These are phyloP conservation scores for Hucho hucho DNA, from an alignment of 2,113 vertebrate species.

Conservation along the genomic window DNA sequence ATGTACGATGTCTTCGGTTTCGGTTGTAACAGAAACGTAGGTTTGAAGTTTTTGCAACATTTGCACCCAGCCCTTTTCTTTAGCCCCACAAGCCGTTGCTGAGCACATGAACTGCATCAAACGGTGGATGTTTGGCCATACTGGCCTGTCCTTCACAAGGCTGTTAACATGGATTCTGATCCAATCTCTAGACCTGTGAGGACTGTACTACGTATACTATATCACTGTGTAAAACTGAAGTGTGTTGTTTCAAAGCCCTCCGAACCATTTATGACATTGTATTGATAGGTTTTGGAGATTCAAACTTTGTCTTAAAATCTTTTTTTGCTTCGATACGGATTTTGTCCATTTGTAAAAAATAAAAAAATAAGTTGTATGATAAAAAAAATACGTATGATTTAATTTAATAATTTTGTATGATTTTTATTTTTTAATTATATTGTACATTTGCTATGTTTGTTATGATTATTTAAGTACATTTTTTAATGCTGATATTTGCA, in stretches of 20 bases:
- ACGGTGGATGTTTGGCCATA: conserved; percentile 89
- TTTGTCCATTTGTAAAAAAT: conserved; percentile 67
- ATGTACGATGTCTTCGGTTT: background rate
- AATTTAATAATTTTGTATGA: conserved; percentile 77
- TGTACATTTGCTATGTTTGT: conserved; percentile 90
- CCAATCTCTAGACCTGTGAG: conserved; percentile 75
- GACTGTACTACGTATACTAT: conserved; percentile 84
- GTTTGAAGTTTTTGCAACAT: conserved; percentile 69
- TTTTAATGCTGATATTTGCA: conserved; percentile 81
- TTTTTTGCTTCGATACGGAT: conserved; percentile 60
- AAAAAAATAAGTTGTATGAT: conserved; percentile 14
- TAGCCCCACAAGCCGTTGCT: conserved; percentile 68
- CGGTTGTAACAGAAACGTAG: conserved; percentile 28
- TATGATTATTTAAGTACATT: conserved; percentile 78
- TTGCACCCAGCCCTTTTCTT: conserved; percentile 74
- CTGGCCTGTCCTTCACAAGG: conserved; percentile 76
- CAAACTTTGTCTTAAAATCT: conserved; percentile 49
- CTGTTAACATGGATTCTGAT: conserved; percentile 70
- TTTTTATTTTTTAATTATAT: conserved; percentile 83
- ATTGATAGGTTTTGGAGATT: conserved; percentile 73
- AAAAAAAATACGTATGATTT: conserved; percentile 66
- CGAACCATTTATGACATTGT: conserved; percentile 83
- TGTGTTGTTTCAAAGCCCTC: conserved; percentile 81
- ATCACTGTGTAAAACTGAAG: conserved; percentile 80
- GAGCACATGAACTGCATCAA: conserved; percentile 84